Evolutionary conservation across 2,797 vertebrate genomes (phyloP).

Genomic region (Sebastes cheni): DNA sequence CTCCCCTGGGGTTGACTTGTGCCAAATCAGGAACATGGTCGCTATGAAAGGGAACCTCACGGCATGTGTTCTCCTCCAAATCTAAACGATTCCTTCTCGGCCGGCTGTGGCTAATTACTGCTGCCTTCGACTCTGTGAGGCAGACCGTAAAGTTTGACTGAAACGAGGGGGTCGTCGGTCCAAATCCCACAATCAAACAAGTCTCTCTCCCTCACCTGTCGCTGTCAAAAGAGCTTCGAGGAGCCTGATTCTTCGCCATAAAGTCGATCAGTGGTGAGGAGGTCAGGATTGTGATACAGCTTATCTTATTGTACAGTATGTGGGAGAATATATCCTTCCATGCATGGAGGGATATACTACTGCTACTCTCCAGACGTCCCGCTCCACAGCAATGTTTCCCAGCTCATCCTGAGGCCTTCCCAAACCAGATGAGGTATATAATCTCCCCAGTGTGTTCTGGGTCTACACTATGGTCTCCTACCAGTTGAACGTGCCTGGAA

Average conservation of each 20-base stretch:
- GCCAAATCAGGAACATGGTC: slow-evolving; percentile 54
- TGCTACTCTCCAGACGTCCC: not conserved
- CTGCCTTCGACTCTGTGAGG: slow-evolving; percentile 7
- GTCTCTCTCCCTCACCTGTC: not conserved
- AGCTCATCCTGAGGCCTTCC: not conserved
- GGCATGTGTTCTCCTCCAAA: slow-evolving; percentile 34
- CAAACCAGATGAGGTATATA: not conserved
- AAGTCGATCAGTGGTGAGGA: not conserved
- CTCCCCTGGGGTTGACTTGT: slow-evolving; percentile 23
- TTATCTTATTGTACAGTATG: not conserved
- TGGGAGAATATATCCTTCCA: not conserved
- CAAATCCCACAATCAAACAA: slow-evolving; percentile 15
- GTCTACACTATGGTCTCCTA: not conserved
- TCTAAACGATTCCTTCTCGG: slow-evolving; percentile 20
- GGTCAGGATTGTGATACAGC: not conserved
- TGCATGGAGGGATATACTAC: not conserved
- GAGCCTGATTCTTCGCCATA: not conserved
- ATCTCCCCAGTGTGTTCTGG: not conserved
- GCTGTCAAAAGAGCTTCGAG: slow-evolving; percentile 4
- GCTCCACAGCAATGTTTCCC: not conserved
- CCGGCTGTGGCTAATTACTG: slow-evolving; percentile 33
- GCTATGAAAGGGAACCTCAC: slow-evolving; percentile 48
- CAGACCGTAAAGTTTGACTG: not conserved
- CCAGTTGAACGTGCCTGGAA: not conserved
- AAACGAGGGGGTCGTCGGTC: not conserved